Conservation (phyloP, 2,888 invertebrate species). For the Callyntrura guangdongensis region DNA sequence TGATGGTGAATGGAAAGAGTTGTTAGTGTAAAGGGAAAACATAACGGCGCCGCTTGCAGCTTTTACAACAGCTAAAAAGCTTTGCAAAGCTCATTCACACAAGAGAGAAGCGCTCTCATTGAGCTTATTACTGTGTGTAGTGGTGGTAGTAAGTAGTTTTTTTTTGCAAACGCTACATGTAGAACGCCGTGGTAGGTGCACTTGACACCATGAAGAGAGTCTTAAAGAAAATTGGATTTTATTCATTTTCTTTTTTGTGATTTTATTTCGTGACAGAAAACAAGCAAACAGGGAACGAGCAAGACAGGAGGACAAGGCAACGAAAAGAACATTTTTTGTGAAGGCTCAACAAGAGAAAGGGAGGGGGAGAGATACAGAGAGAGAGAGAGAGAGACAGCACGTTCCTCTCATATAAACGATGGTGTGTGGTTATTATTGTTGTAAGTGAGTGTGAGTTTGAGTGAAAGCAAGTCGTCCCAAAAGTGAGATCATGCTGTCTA, state of each 20-base stretch:
- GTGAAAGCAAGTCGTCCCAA: constrained; percentile 34
- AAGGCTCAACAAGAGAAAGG: background rate
- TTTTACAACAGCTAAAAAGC: constrained; percentile 17
- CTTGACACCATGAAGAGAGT: constrained; percentile 14
- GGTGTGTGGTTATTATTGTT: background rate
- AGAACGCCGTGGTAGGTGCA: background rate
- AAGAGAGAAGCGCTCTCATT: constrained; percentile 18
- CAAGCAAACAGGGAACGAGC: background rate
- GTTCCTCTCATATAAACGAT: background rate
- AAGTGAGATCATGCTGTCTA: constrained; percentile 15
- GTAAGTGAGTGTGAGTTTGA: constrained; percentile 37
- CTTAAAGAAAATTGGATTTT: constrained; percentile 31
- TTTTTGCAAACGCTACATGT: constrained; percentile 14
- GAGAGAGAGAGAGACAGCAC: too few species aligned
- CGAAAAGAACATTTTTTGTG: background rate
- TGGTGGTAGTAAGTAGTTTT: background rate
- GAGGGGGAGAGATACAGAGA: too few species aligned
- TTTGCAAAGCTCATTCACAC: background rate
- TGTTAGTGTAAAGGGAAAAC: constrained; percentile 38
- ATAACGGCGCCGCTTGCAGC: constrained; percentile 55
- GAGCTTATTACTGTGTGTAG: constrained; percentile 26
- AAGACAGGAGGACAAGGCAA: background rate
- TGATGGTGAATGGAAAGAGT: background rate
- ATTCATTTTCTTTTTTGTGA: constrained; percentile 11
- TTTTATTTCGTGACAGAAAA: constrained; percentile 10